A percentile compares a stretch with the other conserved stretches of the same genome.
Evolutionary conservation across 2,888 invertebrate species (phyloP).

Genomic region (Dioctria linearis): DNA sequence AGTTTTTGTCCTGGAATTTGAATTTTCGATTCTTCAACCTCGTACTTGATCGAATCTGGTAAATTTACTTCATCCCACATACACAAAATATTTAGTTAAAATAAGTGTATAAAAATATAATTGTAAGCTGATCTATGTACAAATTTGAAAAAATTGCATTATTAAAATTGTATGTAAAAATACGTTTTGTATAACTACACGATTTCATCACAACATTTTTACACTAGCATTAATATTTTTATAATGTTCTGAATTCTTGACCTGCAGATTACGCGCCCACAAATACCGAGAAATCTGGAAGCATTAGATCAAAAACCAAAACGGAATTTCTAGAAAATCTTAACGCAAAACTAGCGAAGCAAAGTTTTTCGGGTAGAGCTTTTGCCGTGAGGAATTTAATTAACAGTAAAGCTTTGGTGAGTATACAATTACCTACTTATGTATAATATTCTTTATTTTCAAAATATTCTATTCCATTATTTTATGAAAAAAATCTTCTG

Average conservation of each 20-base stretch:
- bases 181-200: no score
- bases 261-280: slow-evolving; percentile 62
- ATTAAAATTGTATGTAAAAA: no score
- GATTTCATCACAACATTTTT: no score
- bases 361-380: slow-evolving; percentile 76
- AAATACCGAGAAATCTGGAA: slow-evolving; percentile 70
- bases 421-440: slow-evolving; percentile 58
- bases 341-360: slow-evolving; percentile 83
- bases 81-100: no score
- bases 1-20: no score
- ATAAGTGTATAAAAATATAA: no score
- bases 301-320: slow-evolving; percentile 70
- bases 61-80: no score
- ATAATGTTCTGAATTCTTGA: background rate
- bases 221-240: no score
- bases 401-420: slow-evolving; percentile 80
- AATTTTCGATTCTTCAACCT: no score
- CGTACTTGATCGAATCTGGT: no score
- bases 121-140: no score
- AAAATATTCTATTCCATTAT: slow-evolving; percentile 14
- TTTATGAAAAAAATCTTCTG: slow-evolving; percentile 23
- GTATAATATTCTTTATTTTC: slow-evolving; percentile 21
- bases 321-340: slow-evolving; percentile 84
- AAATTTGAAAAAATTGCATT: no score
- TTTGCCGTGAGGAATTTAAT: slow-evolving; percentile 81